Base-by-base conservation (phyloP, 1,140 invertebrate species). In the Neomicropteryx cornuta region DNA sequence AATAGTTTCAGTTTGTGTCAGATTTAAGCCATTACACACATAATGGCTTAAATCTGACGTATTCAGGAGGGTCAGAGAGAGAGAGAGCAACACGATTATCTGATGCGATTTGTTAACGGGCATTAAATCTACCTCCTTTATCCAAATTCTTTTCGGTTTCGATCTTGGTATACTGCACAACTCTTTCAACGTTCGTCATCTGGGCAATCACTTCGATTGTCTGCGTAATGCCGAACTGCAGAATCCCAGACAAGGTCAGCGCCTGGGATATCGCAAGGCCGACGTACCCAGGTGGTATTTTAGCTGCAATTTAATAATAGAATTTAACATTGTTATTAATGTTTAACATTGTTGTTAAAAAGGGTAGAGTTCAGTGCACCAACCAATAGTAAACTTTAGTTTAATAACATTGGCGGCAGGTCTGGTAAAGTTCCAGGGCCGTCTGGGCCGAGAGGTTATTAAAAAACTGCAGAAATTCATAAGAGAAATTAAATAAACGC, bases 171-270 rank as follows among this genome's bases (percentile, higher is more conserved):
- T 88, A 89, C 43, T 88, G 76, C 4, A 84, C 40, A 5, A 87
- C 71, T 43, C 83, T 68, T 56, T 87, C 83, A 1, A 88, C 81
- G 11, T 79, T 76, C 1, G 82, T 82, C 71, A 87, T 79, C 49
- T 83, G 70, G 46, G 77, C 79, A 44, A 87, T 70, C 4, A 80
- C 72, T 55, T 87, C 83, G 1, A 80, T 75, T 16, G 75, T 75
- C 55, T 85, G 81, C 23, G 81, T 63, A 33, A 87, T 77, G 5
- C 79, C 80, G 60, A 79, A 76, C 52, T 87, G 83, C 29, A 87
- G 68, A 73, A 83, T 77, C 6, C 80, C 81, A 36, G 78, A 82
- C n/a, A 89, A 56, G 22, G 74, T 71, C 51, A 83, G 66, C n/a
- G 76, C 73, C 47, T 81, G 81, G 2, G 77, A 76, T 33, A 85